A percentile compares a stretch with the other conserved stretches of the same genome.
phyloP scores from a whole-genome alignment of 2,888 invertebrate species.

The Acanthosepion pharaonis region DNA sequence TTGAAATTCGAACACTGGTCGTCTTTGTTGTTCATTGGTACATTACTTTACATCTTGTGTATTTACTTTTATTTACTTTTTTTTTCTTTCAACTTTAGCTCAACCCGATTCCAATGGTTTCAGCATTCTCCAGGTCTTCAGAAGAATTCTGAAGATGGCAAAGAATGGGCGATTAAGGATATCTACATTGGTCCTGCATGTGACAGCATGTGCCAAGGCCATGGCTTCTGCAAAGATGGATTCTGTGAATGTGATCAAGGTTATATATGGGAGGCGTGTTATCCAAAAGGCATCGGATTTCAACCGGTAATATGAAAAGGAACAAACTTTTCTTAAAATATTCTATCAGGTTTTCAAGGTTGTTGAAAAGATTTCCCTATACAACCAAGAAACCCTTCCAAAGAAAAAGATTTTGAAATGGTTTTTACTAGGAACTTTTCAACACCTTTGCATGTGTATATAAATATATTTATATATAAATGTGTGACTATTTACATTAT shows the following conservation, averaged over 20 bases:
- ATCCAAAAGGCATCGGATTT: conserved; percentile 49
- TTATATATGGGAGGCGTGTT: conserved; percentile 64
- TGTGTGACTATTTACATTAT: too few species aligned
- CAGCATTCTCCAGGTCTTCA: conserved; percentile 58
- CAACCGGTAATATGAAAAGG: conserved; percentile 57
- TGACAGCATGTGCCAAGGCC: conserved; percentile 71
- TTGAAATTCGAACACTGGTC: too few species aligned
- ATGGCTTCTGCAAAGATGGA: conserved; percentile 71
- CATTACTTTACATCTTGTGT: too few species aligned
- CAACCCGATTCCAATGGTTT: conserved; percentile 73
- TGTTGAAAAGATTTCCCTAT: too few species aligned
- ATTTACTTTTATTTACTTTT: not conserved
- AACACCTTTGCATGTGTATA: too few species aligned
- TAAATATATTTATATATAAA: too few species aligned
- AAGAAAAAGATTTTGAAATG: too few species aligned
- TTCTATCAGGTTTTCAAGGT: too few species aligned
- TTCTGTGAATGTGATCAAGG: conserved; percentile 67
- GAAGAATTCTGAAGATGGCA: conserved; percentile 51
- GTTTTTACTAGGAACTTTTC: too few species aligned
- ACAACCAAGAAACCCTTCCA: too few species aligned
- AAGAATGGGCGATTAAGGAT: conserved; percentile 72
- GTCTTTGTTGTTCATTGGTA: too few species aligned
- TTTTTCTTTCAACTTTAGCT: conserved; percentile 57
- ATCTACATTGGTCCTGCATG: conserved; percentile 75
- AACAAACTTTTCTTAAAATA: too few species aligned